Percentiles rank a stretch among this genome's conserved stretches.
Evolutionary conservation across 2,113 vertebrate species (phyloP).

Genomic region (Paramisgurnus dabryanus): DNA sequence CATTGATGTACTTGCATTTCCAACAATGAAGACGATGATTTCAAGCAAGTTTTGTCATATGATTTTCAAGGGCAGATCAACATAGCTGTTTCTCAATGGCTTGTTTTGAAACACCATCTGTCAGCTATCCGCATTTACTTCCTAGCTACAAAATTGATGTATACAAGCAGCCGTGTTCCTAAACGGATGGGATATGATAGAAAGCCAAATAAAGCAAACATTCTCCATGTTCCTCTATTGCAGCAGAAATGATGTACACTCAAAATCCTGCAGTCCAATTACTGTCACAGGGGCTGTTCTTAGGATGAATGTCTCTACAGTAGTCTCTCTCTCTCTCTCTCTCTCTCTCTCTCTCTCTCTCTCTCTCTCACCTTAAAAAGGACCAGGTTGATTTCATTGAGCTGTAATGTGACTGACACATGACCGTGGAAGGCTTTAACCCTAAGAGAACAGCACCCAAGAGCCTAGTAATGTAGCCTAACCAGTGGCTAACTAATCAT

Average conservation of each 20-base stretch:
- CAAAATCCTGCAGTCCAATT: constrained; percentile 41
- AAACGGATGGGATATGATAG: constrained; percentile 29
- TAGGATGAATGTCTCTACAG: constrained; percentile 31
- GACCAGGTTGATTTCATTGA: constrained; percentile 38
- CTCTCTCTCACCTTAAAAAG: neutral
- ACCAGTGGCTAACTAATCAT: constrained; percentile 14
- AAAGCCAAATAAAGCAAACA: constrained; percentile 12
- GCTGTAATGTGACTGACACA: constrained; percentile 32
- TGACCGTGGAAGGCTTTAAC: neutral
- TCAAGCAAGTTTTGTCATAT: neutral
- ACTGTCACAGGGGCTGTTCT: constrained; percentile 37
- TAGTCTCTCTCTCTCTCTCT: constrained; percentile 25
- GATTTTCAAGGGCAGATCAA: constrained; percentile 8
- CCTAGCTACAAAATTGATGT: constrained; percentile 6
- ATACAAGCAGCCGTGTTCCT: constrained; percentile 25
- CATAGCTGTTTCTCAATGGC: neutral
- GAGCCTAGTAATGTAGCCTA: neutral
- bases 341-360: neutral
- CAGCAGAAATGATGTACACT: constrained; percentile 37
- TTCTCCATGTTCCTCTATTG: constrained; percentile 19
- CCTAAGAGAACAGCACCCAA: constrained; percentile 30
- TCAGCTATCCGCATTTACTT: neutral
- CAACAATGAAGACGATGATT: too few species aligned
- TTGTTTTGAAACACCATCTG: constrained; percentile 10
- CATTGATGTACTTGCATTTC: neutral